These are phyloP conservation scores for Crypturellus tataupa DNA, from an alignment of 2,797 vertebrate genomes.

Conservation along the genomic window DNA sequence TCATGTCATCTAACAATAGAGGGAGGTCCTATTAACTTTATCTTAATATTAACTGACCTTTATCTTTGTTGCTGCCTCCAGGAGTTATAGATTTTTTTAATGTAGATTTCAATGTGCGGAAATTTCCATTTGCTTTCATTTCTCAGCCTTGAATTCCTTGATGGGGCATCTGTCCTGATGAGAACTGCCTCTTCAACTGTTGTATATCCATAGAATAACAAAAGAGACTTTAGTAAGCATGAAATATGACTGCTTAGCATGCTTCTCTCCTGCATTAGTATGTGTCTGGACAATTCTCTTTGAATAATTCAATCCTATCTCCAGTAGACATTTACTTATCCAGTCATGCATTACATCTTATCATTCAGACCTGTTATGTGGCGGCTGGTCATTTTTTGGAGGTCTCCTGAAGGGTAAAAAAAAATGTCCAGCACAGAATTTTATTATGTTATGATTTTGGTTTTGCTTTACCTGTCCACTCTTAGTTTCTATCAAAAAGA, in stretches of 20 bases:
- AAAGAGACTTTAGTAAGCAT: slow-evolving; percentile 19
- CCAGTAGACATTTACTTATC: background rate
- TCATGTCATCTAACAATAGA: background rate
- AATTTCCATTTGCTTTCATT: background rate
- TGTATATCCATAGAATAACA: background rate
- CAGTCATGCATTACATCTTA: background rate
- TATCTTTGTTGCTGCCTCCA: background rate
- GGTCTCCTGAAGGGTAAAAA: background rate
- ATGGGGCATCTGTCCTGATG: background rate
- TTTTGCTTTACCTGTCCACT: background rate
- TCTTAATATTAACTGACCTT: background rate
- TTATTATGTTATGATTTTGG: background rate
- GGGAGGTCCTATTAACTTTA: background rate
- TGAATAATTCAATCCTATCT: slow-evolving; percentile 1
- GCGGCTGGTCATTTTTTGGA: background rate
- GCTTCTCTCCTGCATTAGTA: background rate
- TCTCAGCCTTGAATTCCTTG: background rate
- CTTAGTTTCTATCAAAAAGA: background rate
- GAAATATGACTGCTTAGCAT: slow-evolving; percentile 17
- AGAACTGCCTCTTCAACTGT: background rate
- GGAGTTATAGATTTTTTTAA: background rate
- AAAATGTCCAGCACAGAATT: background rate
- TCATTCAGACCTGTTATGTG: background rate
- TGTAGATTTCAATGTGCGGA: background rate
- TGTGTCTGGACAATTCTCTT: background rate